Evolutionary conservation across 1,140 invertebrate genomes (phyloP).

Genomic region (Ganaspis sp.): DNA sequence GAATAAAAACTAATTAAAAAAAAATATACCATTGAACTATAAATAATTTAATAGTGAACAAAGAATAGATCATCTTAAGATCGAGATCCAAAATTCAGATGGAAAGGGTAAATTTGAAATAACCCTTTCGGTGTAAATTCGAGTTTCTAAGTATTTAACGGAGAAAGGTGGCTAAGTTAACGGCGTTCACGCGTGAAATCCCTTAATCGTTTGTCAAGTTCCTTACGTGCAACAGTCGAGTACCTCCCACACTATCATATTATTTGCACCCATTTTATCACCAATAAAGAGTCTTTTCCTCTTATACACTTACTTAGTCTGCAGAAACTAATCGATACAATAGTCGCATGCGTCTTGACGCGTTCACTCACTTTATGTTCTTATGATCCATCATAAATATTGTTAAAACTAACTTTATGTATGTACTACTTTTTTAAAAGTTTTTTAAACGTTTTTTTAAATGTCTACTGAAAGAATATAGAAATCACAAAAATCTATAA

Average conservation of each 20-base stretch:
- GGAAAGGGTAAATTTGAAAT: too few relatives aligned
- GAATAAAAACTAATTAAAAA: too few relatives aligned
- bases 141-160: neutral
- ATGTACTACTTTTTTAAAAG: too few relatives aligned
- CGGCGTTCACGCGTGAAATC: conserved; percentile 33
- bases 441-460: too few relatives aligned
- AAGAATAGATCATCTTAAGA: too few relatives aligned
- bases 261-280: conserved; percentile 36
- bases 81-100: too few relatives aligned
- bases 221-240: conserved; percentile 5
- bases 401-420: neutral
- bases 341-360: conserved; percentile 47
- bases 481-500: too few relatives aligned
- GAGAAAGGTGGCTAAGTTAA: conserved; percentile 1
- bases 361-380: conserved; percentile 44
- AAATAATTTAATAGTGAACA: too few relatives aligned
- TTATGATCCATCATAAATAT: conserved; percentile 44
- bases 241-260: conserved; percentile 17
- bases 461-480: too few relatives aligned
- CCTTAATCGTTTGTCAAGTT: neutral
- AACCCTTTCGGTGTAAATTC: neutral
- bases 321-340: conserved; percentile 50
- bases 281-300: conserved; percentile 40
- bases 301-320: conserved; percentile 15
- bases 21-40: too few relatives aligned